phyloP scores from a whole-genome alignment of 2,888 invertebrate species.

The Brassicogethes aeneus region DNA sequence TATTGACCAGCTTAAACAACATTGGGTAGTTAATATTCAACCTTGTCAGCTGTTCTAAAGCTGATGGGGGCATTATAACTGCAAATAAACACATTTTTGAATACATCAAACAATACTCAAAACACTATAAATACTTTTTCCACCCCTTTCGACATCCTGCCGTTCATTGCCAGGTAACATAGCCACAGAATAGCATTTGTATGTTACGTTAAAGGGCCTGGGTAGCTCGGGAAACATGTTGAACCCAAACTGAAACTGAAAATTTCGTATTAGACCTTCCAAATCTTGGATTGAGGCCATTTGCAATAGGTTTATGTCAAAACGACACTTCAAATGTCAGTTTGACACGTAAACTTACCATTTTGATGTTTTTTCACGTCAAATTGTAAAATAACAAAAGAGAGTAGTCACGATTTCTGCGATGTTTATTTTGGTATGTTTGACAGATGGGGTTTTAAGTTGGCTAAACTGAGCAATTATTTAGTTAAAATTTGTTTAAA shows the following conservation, averaged over 20 bases:
- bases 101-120: background rate
- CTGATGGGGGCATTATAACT: constrained; percentile 98
- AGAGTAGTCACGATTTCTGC: too few relatives aligned
- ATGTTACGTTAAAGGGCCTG: constrained; percentile 73
- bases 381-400: too few relatives aligned
- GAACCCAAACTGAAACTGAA: constrained; percentile 73
- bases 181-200: constrained; percentile 87
- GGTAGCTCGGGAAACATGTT: constrained; percentile 81
- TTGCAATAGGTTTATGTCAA: too few relatives aligned
- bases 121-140: constrained; percentile 67
- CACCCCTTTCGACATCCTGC: constrained; percentile 90
- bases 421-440: too few relatives aligned
- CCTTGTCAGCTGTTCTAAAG: constrained; percentile 83
- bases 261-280: constrained; percentile 14
- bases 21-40: constrained; percentile 97
- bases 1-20: constrained; percentile 92
- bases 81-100: constrained; percentile 33
- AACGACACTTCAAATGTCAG: too few relatives aligned
- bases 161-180: constrained; percentile 92
- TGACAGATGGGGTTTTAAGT: too few relatives aligned
- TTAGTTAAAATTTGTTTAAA: too few relatives aligned
- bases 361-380: too few relatives aligned
- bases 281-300: too few relatives aligned
- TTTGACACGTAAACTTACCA: too few relatives aligned
- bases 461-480: too few relatives aligned